A percentile compares a stretch with the other conserved stretches of the same genome.
Conservation (phyloP, 2,113 vertebrate species). For the Corydoras maculifer region DNA sequence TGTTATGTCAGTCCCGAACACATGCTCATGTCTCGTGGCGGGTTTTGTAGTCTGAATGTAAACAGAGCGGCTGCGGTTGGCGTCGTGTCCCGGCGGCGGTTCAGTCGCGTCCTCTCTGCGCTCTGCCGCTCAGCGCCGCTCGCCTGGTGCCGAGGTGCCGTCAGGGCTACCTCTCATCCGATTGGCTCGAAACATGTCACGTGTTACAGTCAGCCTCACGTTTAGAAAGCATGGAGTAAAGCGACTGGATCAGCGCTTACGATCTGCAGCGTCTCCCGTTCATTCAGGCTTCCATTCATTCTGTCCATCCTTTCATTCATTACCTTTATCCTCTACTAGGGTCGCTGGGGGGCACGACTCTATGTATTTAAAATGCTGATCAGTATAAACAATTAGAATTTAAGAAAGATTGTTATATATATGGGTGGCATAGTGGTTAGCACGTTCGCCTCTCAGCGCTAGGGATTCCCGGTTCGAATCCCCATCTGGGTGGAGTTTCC, state of each 20-base stretch:
- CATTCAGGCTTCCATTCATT: too few relatives aligned
- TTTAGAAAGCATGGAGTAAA: constrained; percentile 52
- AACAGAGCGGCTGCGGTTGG: not conserved
- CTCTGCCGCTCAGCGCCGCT: not conserved
- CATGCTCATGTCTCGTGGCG: constrained; percentile 49
- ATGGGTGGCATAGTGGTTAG: too few relatives aligned
- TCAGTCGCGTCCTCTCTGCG: constrained; percentile 42
- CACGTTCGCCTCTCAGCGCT: too few relatives aligned
- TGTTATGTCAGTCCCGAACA: constrained; percentile 55
- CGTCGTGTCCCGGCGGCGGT: not conserved
- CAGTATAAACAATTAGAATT: too few relatives aligned
- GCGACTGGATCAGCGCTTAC: not conserved
- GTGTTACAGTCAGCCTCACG: constrained; percentile 40
- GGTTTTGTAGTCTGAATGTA: not conserved
- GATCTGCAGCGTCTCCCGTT: too few relatives aligned
- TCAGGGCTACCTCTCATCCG: constrained; percentile 2
- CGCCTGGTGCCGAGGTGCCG: constrained; percentile 6
- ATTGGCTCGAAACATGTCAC: constrained; percentile 42
- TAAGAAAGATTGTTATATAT: too few relatives aligned
- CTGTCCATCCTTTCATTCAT: too few relatives aligned
- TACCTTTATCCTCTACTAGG: too few relatives aligned
- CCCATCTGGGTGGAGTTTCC: too few relatives aligned
- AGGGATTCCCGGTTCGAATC: too few relatives aligned
- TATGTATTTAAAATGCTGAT: too few relatives aligned
- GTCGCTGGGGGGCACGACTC: too few relatives aligned